phyloP scores from a whole-genome alignment of 1,140 invertebrate genomes.

The Ganaspis sp. region DNA sequence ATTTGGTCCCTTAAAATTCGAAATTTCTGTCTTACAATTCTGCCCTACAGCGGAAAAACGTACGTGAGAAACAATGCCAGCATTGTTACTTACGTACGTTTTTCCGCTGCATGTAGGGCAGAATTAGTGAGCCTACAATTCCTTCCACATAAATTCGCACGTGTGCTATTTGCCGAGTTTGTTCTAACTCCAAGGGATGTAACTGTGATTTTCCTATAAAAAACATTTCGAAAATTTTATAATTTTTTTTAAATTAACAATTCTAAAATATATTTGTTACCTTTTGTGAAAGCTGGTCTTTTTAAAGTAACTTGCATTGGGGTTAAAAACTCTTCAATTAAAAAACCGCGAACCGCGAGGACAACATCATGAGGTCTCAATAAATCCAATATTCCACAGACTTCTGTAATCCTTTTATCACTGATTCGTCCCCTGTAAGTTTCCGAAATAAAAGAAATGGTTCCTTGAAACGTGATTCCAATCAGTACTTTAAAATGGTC shows the following conservation, averaged over 20 bases:
- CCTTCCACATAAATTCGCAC: conserved; percentile 60
- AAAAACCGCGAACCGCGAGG: conserved; percentile 52
- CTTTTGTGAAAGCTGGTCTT: conserved; percentile 34
- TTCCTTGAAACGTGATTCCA: conserved; percentile 56
- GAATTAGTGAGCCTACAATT: conserved; percentile 49
- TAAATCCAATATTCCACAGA: conserved; percentile 51
- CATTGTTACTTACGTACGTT: no score
- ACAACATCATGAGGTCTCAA: conserved; percentile 51
- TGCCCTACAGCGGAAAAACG: no score
- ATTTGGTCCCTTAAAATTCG: background rate
- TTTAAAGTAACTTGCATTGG: conserved; percentile 11
- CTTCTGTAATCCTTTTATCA: conserved; percentile 54
- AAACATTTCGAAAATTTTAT: background rate
- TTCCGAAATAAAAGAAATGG: conserved; percentile 55
- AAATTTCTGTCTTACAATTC: conserved; percentile 30
- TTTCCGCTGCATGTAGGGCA: no score
- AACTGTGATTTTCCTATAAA: background rate
- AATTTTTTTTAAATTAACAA: background rate
- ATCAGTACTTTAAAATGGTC: conserved; percentile 57
- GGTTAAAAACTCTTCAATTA: conserved; percentile 39
- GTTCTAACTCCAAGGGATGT: conserved; percentile 39
- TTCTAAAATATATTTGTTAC: background rate
- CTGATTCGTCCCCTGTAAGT: conserved; percentile 53
- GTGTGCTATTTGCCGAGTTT: conserved; percentile 51
- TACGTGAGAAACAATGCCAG: no score